Percentiles rank a stretch among this genome's conserved stretches.
Evolutionary conservation across 2,797 vertebrate species (phyloP).

Genomic region (Buphagus erythrorhynchus): DNA sequence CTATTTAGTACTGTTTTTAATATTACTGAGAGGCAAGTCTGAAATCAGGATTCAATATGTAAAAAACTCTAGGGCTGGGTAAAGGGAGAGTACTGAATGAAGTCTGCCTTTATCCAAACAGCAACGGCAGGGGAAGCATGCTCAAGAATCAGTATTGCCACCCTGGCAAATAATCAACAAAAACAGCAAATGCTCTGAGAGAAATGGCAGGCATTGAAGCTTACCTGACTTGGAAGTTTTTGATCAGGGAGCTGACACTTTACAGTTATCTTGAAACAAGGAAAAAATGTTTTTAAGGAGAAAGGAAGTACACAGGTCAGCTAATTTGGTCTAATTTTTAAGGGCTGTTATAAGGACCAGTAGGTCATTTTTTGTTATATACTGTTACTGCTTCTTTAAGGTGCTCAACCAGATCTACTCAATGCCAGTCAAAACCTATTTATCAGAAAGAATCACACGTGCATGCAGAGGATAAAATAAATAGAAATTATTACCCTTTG

Average conservation of each 20-base stretch:
- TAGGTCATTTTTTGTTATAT: neutral
- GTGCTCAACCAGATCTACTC: neutral
- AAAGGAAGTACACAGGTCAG: neutral
- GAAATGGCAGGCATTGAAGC: neutral
- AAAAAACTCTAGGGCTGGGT: neutral
- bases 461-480: neutral
- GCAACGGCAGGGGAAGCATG: neutral
- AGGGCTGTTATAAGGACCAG: neutral
- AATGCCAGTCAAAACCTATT: conserved; percentile 2
- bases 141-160: neutral
- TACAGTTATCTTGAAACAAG: neutral
- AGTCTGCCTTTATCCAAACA: neutral
- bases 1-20: neutral
- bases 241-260: neutral
- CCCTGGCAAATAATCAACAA: neutral
- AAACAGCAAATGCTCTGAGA: neutral
- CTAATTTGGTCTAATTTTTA: neutral
- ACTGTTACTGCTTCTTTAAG: neutral
- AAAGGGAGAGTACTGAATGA: neutral
- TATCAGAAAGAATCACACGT: neutral
- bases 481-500: conserved; percentile 18
- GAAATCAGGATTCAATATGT: neutral
- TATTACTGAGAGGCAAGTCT: neutral
- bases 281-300: neutral
- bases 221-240: neutral